Evolutionary conservation across 2,113 vertebrate species (phyloP), one percentile per base, ranked within the genome.

Genomic region (Monopterus albus): DNA sequence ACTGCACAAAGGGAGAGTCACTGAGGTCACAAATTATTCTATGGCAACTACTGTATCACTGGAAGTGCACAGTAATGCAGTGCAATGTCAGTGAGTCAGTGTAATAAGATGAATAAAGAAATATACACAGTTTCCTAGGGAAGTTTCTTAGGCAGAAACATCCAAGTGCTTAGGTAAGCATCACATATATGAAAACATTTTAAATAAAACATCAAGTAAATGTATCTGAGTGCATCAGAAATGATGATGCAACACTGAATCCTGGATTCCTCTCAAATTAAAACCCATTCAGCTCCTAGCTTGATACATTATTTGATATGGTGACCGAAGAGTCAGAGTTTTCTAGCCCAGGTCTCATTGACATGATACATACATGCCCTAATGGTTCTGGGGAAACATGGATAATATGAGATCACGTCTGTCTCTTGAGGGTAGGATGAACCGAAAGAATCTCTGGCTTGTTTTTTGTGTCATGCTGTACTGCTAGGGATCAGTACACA

Each of bases 321-420:
- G 50, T 39, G 65, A 70, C 64, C 69, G 77, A 70, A 86, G 85
- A 82, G 57, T 62, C 58, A 51, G 72, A 39, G 47, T 82, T 79
- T 82, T 55, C 49, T 29, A 28, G 57, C 62, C 38, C 74, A 78
- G 78, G 57, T 85, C 75, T 86, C 82, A 75, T 65, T 86, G 87
- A 87, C 81, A 83, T 81, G 75, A 81, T 82, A 77, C 78, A 75
- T 77, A 55, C 75, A 73, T 72, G 72, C 63, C 82, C 87, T 82
- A 72, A 88, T 86, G 85, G 88, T 91, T 78, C 11, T 21, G 79
- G 83, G 87, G 72, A 83, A 86, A 84, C 84, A 89, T 63, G 79
- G 80, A 88, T 84, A 91, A 93, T 90, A 90, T 86, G 76, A 91
- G 85, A 89, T 91, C 87, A 91, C 89, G 80, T 68, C 70, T 79